Evolutionary conservation across 2,888 invertebrate genomes (phyloP), one percentile per base, ranked within the genome.

Genomic region (Thyatira batis): DNA sequence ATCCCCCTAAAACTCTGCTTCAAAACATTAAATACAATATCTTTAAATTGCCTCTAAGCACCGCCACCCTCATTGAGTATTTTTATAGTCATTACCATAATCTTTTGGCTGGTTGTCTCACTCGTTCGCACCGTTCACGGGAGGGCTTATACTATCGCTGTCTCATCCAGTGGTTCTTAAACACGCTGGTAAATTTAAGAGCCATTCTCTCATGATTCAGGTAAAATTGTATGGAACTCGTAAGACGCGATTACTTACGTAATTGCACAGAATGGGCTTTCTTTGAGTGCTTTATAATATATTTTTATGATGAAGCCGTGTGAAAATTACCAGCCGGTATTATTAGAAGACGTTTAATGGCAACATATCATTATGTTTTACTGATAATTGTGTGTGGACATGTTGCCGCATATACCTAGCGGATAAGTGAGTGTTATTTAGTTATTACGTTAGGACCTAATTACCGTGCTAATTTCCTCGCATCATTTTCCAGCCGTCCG

Each of bases 1-100:
- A 25, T 25, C 69, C 69, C 68, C 51, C 51, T 28, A 57, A 59
- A 69, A 67, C 58, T 60, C 65, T 59, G 76, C 81, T 77, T 56
- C 77, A 71, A 70, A 84, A 85, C 88, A 86, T 90, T 90, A 90
- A 90, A 89, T 88, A 89, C 89, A 89, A 87, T 90, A 89, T 89
- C 89, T 88, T 85, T 82, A 89, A 90, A 90, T 90, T 89, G 88
- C 84, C 87, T 80, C 83, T 89, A 90, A 89, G 88, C 82, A 89
- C 83, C 71, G 71, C 85, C 87, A 82, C 89, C 87, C 89, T 89
- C 86, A 87, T 85, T 82, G 81, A 75, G 77, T 80, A 87, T 87
- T 89, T 89, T 88, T 88, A 85, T 85, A 78, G 81, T 87, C 85
- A 90, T 88, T 87, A 85, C 78, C 89, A 90, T 90, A 90, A 90